Evolutionary conservation across 2,888 invertebrate genomes (phyloP).

Genomic region (Falcaria lacertinaria): DNA sequence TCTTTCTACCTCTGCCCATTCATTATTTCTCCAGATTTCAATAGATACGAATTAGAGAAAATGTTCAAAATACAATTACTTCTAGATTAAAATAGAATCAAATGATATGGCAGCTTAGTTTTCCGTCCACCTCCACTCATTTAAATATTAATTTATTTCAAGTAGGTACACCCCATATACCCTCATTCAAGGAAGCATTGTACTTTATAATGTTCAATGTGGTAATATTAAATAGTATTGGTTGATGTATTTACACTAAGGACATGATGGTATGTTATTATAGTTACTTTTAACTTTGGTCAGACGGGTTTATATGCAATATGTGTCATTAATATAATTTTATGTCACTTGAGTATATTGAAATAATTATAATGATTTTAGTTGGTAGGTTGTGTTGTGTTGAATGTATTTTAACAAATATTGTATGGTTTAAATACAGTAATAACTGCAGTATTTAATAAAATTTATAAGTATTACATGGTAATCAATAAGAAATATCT

Average conservation of each 20-base stretch:
- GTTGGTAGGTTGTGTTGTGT: conserved; percentile 32
- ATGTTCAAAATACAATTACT: conserved; percentile 73
- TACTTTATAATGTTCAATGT: too few relatives aligned
- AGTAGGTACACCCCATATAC: not conserved
- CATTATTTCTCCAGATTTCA: conserved; percentile 66
- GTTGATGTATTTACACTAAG: not conserved
- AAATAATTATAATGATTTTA: conserved; percentile 10
- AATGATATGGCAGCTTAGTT: conserved; percentile 11
- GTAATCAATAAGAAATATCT: conserved; percentile 17
- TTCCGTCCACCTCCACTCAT: conserved; percentile 28
- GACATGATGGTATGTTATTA: not conserved
- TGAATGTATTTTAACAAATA: conserved; percentile 30
- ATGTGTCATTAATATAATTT: not conserved
- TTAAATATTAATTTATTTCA: conserved; percentile 5
- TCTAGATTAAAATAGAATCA: conserved; percentile 49
- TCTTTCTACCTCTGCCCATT: conserved; percentile 76
- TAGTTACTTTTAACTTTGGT: not conserved
- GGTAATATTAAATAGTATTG: not conserved
- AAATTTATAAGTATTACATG: conserved; percentile 17
- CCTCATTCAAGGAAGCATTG: not conserved
- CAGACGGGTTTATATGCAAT: not conserved
- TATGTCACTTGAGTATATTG: not conserved
- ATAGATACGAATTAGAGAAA: conserved; percentile 67
- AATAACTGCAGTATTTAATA: conserved; percentile 19
- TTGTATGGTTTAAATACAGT: conserved; percentile 20